Base-by-base conservation (phyloP, 2,888 invertebrate genomes). In the Adela reaumurella region DNA sequence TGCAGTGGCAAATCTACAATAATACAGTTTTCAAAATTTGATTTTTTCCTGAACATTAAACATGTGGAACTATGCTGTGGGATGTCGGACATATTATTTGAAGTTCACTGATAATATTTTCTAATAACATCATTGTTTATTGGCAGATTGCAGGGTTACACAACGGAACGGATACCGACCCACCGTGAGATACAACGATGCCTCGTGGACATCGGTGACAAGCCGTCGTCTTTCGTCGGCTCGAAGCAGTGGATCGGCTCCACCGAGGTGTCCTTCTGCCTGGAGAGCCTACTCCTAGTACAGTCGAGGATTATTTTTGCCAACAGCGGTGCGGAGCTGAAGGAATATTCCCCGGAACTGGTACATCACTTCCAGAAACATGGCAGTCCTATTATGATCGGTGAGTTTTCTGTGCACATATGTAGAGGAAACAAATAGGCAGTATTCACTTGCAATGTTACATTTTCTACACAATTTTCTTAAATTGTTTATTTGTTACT, bases 371-470 rank as follows among this genome's bases (percentile, higher is more conserved):
- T 99, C 66, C 83, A 90, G 58, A 89, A 85, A 44, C 89, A 95
- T 61, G 98, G 98, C 47, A 92, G 94, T 20, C 99, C 99, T 18
- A 85, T 99, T 51, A 99, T 99, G 99, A 97, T 99, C 59, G 99
- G 97, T 87, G 69, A 72, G 68, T 60, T 29, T 50, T 47, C 18
- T 24, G n/a, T n/a, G n/a, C n/a, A n/a, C n/a, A n/a, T n/a, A n/a
- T n/a, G n/a, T n/a, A n/a, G n/a, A n/a, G n/a, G n/a, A n/a, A n/a
- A n/a, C n/a, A n/a, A n/a, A n/a, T n/a, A n/a, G n/a, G n/a, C n/a
- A n/a, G n/a, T n/a, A n/a, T n/a, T n/a, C n/a, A n/a, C n/a, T n/a
- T n/a, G n/a, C n/a, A n/a, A n/a, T n/a, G n/a, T n/a, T n/a, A n/a
- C n/a, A n/a, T n/a, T n/a, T n/a, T n/a, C n/a, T n/a, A n/a, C n/a